These are phyloP conservation scores for Cynopterus sphinx DNA, from an alignment of 2,797 vertebrate genomes.

Conservation along the genomic window DNA sequence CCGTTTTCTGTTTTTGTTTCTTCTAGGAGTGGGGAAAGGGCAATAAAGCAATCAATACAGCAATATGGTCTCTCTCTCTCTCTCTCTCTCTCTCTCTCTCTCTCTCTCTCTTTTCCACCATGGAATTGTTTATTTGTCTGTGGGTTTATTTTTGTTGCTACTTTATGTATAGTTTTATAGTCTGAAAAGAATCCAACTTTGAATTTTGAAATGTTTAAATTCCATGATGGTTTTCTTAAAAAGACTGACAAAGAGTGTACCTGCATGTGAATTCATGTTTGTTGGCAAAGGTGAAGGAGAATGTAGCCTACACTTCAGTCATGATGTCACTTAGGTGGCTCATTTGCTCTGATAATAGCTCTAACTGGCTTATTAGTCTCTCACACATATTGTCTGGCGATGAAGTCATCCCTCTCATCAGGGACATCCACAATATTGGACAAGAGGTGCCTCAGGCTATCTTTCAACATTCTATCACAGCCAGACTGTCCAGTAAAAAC, in stretches of 20 bases:
- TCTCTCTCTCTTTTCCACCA: not conserved
- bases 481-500: not conserved
- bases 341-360: slow-evolving; percentile 31
- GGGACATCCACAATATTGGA: not conserved
- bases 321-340: not conserved
- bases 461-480: not conserved
- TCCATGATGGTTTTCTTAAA: not conserved
- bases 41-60: not conserved
- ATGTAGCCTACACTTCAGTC: not conserved
- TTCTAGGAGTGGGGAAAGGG: not conserved
- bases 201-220: not conserved
- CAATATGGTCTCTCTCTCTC: not conserved
- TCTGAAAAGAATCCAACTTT: not conserved
- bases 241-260: not conserved
- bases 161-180: not conserved
- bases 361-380: slow-evolving; percentile 30
- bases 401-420: not conserved
- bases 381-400: not conserved
- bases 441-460: slow-evolving; percentile 30
- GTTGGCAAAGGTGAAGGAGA: not conserved
- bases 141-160: not conserved
- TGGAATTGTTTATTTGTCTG: not conserved
- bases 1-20: not conserved
- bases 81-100: not conserved
- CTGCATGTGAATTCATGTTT: not conserved